Evolutionary conservation across 2,797 vertebrate species (phyloP).

Genomic region (Phyllotis vaccarum): DNA sequence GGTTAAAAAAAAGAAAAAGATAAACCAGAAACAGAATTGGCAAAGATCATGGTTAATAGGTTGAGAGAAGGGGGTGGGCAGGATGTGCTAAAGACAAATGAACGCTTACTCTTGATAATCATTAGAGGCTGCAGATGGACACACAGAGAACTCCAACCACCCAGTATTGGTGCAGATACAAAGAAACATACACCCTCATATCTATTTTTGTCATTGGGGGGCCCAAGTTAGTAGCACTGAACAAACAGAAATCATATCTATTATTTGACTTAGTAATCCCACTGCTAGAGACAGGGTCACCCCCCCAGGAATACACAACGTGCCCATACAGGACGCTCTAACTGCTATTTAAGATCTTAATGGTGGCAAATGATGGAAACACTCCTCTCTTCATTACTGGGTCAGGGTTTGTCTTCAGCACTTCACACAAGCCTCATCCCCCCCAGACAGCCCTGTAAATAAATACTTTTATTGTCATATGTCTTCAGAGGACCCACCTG

Average conservation of each 20-base stretch:
- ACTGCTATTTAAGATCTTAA: neutral
- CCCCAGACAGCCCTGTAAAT: fast-evolving
- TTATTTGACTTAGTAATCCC: neutral
- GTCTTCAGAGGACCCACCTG: neutral
- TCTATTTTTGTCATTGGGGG: neutral
- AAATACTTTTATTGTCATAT: neutral
- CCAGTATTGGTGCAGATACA: neutral
- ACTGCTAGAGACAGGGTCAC: neutral
- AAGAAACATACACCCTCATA: neutral
- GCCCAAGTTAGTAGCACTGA: neutral
- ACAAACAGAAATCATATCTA: neutral
- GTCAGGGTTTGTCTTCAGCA: neutral
- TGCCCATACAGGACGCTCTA: neutral
- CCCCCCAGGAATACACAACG: neutral
- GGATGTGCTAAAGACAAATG: neutral
- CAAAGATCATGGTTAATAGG: neutral
- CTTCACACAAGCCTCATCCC: neutral
- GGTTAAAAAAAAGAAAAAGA: neutral
- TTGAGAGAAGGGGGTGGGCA: neutral
- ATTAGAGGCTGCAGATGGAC: neutral
- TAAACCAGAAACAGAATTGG: neutral
- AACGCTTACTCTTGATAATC: neutral
- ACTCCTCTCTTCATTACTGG: neutral
- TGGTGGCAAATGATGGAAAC: neutral
- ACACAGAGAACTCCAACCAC: neutral